A percentile compares a stretch with the other conserved stretches of the same genome.
These are phyloP conservation scores for Mixornis gularis DNA, from an alignment of 2,113 vertebrate genomes.

Conservation along the genomic window DNA sequence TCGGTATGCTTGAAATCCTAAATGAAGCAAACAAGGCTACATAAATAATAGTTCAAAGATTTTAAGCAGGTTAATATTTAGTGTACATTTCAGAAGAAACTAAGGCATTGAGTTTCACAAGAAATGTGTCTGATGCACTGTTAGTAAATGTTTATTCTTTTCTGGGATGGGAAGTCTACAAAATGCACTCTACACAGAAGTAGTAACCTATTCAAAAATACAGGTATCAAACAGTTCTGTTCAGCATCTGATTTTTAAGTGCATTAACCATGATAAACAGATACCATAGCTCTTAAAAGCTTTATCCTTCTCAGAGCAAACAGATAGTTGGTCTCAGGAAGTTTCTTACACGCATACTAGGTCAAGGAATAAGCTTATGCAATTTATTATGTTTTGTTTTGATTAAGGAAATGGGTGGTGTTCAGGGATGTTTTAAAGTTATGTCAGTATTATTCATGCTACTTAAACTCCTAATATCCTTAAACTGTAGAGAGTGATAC, in stretches of 20 bases:
- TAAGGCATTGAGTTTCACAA: not conserved
- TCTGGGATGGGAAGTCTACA: not conserved
- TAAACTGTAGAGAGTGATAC: not conserved
- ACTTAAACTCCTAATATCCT: not conserved
- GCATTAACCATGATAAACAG: not conserved
- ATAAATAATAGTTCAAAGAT: not conserved
- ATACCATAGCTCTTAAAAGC: not conserved
- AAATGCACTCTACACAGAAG: not conserved
- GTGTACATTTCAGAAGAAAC: not conserved
- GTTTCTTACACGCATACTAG: not conserved
- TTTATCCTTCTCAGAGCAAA: not conserved
- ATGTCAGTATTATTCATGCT: not conserved
- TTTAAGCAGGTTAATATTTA: not conserved
- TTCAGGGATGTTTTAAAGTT: not conserved
- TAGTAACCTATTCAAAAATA: not conserved
- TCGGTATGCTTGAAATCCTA: constrained; percentile 98
- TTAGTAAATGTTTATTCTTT: not conserved
- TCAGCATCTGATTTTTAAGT: not conserved
- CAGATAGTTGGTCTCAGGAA: not conserved
- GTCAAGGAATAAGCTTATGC: not conserved
- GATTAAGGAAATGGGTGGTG: not conserved
- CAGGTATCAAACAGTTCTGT: not conserved
- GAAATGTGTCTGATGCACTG: not conserved
- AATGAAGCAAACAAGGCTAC: constrained; percentile 14
- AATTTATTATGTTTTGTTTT: not conserved